Conservation (phyloP, 2,888 invertebrate genomes). For the Netelia virgata region DNA sequence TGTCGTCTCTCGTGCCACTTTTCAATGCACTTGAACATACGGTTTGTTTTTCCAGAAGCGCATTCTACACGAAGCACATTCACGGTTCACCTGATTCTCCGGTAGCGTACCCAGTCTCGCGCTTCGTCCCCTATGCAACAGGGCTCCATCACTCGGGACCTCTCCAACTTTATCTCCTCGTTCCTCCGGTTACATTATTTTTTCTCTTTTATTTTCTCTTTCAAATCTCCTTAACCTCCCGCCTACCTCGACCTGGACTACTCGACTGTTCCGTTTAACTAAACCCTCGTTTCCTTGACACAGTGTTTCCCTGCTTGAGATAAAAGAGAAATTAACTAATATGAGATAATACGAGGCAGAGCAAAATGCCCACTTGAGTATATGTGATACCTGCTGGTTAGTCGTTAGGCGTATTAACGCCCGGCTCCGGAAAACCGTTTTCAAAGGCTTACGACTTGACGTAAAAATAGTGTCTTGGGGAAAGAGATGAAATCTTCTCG, state of each 20-base stretch:
- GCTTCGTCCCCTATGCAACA: constrained; percentile 43
- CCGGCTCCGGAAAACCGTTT: no score
- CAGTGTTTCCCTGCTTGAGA: constrained; percentile 14
- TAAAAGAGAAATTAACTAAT: neutral
- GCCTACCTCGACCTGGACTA: neutral
- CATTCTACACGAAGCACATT: constrained; percentile 43
- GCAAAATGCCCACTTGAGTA: neutral
- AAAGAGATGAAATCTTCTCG: no score
- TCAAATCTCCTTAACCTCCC: neutral
- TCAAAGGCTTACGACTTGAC: no score
- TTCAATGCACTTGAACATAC: constrained; percentile 48
- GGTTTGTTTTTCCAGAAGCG: constrained; percentile 43
- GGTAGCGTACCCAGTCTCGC: neutral
- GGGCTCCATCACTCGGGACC: constrained; percentile 42
- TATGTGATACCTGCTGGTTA: neutral
- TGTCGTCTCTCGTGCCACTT: constrained; percentile 25
- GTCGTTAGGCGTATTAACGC: no score
- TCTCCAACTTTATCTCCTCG: constrained; percentile 35
- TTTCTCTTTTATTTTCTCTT: constrained; percentile 16
- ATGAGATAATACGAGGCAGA: neutral
- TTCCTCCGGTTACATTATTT: constrained; percentile 15
- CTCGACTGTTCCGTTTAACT: constrained; percentile 1
- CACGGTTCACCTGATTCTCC: constrained; percentile 19
- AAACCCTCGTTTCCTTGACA: constrained; percentile 25
- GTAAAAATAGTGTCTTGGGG: no score